Conservation (phyloP, 2,797 vertebrate species). For the Trachurus trachurus region DNA sequence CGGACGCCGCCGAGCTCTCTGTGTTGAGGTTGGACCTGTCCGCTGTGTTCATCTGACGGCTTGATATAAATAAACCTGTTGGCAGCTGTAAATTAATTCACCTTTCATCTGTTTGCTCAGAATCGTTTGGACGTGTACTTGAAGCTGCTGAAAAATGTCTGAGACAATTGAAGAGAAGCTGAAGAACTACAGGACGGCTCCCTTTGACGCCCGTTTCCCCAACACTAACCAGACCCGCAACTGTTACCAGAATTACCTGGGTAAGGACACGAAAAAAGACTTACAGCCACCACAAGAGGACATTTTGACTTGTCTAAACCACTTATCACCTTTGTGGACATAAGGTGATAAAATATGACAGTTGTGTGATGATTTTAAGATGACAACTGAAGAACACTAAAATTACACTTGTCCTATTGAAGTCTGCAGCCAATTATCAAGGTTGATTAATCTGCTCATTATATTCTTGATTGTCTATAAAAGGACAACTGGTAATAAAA, state of each 20-base stretch:
- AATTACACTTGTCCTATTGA: neutral
- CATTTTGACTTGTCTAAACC: neutral
- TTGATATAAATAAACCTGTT: neutral
- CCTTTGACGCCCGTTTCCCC: slow-evolving; percentile 89
- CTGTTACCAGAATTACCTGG: slow-evolving; percentile 89
- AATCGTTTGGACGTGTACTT: neutral
- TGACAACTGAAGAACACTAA: neutral
- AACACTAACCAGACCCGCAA: slow-evolving; percentile 90
- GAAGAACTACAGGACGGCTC: slow-evolving; percentile 87
- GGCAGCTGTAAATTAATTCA: neutral
- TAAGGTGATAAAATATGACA: no score
- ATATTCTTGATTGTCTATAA: no score
- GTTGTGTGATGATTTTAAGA: neutral
- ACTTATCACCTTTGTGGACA: neutral
- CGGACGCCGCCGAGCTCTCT: neutral
- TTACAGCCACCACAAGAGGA: neutral
- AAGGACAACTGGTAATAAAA: no score
- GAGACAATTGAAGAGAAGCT: slow-evolving; percentile 83
- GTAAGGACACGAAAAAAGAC: slow-evolving; percentile 62
- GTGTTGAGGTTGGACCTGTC: neutral
- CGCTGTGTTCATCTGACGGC: neutral
- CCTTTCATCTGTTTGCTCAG: neutral
- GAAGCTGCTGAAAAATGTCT: slow-evolving; percentile 72
- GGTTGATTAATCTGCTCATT: no score
- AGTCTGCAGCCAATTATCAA: no score